These are phyloP conservation scores for Aphidoletes aphidimyza DNA, from an alignment of 2,888 invertebrate genomes.

Conservation along the genomic window DNA sequence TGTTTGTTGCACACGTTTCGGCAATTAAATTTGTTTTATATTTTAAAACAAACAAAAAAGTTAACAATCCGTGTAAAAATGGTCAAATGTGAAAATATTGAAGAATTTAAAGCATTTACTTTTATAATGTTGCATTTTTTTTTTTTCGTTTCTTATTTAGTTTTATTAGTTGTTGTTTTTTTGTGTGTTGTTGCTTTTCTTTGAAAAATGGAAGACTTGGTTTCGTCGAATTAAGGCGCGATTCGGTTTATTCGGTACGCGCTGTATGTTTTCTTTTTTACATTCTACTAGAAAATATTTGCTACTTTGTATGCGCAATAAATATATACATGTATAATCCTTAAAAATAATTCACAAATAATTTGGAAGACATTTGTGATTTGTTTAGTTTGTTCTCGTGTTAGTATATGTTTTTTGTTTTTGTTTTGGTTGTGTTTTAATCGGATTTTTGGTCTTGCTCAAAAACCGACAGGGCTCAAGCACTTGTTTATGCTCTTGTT, in stretches of 20 bases:
- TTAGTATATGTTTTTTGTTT: not conserved
- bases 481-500: not conserved
- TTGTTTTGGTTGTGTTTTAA: not conserved
- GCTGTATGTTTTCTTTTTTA: not conserved
- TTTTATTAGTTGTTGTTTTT: not conserved
- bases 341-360: slow-evolving; percentile 46
- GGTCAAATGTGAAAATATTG: too few relatives aligned
- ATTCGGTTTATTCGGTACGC: not conserved
- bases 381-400: slow-evolving; percentile 16
- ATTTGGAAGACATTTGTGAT: slow-evolving; percentile 54
- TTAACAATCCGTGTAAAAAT: too few relatives aligned
- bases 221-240: not conserved
- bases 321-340: not conserved
- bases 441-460: not conserved
- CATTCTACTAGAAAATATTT: slow-evolving; percentile 14
- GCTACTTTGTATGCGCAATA: not conserved
- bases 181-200: not conserved
- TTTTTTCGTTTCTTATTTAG: not conserved
- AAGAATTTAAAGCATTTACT: not conserved
- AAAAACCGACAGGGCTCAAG: not conserved
- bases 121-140: too few relatives aligned
- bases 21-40: too few relatives aligned
- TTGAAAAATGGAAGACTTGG: slow-evolving; percentile 18
- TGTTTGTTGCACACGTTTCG: not conserved
- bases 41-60: too few relatives aligned